Evolutionary conservation across 2,888 invertebrate genomes (phyloP), one percentile per base, ranked within the genome.

Genomic region (Heliconius erato): DNA sequence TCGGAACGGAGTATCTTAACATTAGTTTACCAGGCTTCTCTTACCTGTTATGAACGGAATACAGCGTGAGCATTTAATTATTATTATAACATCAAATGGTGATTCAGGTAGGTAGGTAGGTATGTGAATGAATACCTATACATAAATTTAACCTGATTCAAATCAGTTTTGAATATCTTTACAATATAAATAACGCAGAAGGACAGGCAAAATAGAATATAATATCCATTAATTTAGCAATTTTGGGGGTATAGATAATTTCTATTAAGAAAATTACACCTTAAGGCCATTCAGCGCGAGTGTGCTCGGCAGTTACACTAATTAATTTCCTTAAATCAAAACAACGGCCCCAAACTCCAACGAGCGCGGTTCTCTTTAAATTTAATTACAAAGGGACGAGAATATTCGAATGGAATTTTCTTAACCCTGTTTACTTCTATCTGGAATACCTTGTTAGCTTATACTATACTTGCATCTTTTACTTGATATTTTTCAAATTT

Each of bases 271-370:
- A 90, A 89, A 90, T 90, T 89, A 88, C 88, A 89, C 89, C 90
- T 92, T 90, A 90, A 90, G 87, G 86, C 84, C 83, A 88, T 89
- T 89, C 89, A 86, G 88, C 85, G 86, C 87, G 86, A 89, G 88
- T 89, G 89, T 88, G 88, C 89, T 88, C 88, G 87, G 88, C 90
- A 91, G 89, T 91, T 89, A 91, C 90, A 90, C 90, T 92, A 92
- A 94, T 94, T 92, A 93, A 93, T 92, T 92, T 91, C 88, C 91
- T 92, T 93, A 94, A 94, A 94, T 94, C 93, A 94, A 94, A 94
- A 93, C 93, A 93, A 91, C 90, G 89, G 89, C 90, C 89, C 87
- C 87, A 87, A 91, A 89, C 90, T 91, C 90, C 90, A 88, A 89
- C 89, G 79, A 85, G 82, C 82, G 80, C 90, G 90, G 91, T 91